Evolutionary conservation across 2,888 invertebrate genomes (phyloP), one percentile per base, ranked within the genome.

Genomic region (Bellardia pandia): DNA sequence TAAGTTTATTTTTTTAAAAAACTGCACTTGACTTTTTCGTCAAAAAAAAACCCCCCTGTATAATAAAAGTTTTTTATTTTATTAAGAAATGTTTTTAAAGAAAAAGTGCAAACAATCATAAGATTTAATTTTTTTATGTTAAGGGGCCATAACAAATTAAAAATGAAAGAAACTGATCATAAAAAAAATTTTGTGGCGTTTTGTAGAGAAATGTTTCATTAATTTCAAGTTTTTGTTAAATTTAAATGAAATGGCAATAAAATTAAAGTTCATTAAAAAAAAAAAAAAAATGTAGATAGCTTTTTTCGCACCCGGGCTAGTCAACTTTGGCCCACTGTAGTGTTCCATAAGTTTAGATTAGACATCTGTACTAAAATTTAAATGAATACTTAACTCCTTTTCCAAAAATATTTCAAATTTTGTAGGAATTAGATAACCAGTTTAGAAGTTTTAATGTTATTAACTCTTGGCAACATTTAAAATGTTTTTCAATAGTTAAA

Each of bases 11-110:
- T 23, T 58, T 58, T 9, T 13, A 23, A 23, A 56, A 56, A 60
- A 60, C 37, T 60, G 60, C 60, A 37, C 62, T 64, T 64, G 37
- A 40, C 40, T 64, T 64, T 33, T 64, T 58, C 9, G 13, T 11
- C 9, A 4, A 30, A 30, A 9, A 1, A 53, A 16, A 16, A 16
- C 16, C 6, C 53, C 23, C 23, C n/a, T 13, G 11, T 58, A 58
- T 58, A 58, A 58, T 58, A 58, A 58, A 58, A 30, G 11, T 58
- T 58, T 58, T 11, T 51, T 3, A n/a, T 51, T 51, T 2, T 13
- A 7, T 51, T 13, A 51, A 0, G n/a, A 51, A 51, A 51, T n/a
- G n/a, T 51, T 51, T 23, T 51, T 51, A 51, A 51, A 51, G 4
- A 7, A 58, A 58, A 58, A 58, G 3, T 30, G 4, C 30, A 13